phyloP scores from a whole-genome alignment of 1,140 invertebrate genomes.

The Dryas iulia region DNA sequence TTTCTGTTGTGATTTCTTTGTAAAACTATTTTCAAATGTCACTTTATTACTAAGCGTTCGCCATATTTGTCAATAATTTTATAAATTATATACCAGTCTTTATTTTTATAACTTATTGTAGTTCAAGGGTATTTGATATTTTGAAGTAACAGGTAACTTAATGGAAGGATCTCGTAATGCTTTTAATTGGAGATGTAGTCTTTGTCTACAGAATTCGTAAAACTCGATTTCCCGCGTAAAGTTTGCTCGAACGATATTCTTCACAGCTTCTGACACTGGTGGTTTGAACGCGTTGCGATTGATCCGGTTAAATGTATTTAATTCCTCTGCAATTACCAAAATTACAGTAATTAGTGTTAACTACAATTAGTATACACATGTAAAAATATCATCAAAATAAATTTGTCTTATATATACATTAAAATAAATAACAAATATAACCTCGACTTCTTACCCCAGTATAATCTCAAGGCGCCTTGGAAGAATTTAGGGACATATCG shows the following conservation, averaged over 20 bases:
- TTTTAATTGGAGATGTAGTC: slow-evolving; percentile 89
- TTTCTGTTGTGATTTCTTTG: too few species aligned
- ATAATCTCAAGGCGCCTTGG: slow-evolving; percentile 87
- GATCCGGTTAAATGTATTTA: slow-evolving; percentile 88
- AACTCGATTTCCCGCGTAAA: slow-evolving; percentile 95
- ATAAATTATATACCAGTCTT: slow-evolving; percentile 7
- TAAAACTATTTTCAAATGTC: neutral
- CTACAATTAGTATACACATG: too few species aligned
- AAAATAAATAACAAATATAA: neutral
- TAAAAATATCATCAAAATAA: too few species aligned
- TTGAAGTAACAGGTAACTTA: slow-evolving; percentile 39
- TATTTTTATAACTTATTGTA: slow-evolving; percentile 27
- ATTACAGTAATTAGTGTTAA: neutral
- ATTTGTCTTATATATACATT: neutral
- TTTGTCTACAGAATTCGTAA: slow-evolving; percentile 93
- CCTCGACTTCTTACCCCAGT: slow-evolving; percentile 85
- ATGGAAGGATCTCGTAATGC: slow-evolving; percentile 83
- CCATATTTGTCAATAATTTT: neutral
- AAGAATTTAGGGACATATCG: slow-evolving; percentile 93
- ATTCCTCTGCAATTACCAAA: slow-evolving; percentile 82
- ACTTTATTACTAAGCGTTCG: neutral
- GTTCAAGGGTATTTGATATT: slow-evolving; percentile 14
- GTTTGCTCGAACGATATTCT: slow-evolving; percentile 91
- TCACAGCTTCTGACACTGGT: slow-evolving; percentile 90
- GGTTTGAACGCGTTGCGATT: slow-evolving; percentile 94